A percentile compares a stretch with the other conserved stretches of the same genome.
Evolutionary conservation across 2,113 vertebrate genomes (phyloP).

Genomic region (Heterocephalus glaber): DNA sequence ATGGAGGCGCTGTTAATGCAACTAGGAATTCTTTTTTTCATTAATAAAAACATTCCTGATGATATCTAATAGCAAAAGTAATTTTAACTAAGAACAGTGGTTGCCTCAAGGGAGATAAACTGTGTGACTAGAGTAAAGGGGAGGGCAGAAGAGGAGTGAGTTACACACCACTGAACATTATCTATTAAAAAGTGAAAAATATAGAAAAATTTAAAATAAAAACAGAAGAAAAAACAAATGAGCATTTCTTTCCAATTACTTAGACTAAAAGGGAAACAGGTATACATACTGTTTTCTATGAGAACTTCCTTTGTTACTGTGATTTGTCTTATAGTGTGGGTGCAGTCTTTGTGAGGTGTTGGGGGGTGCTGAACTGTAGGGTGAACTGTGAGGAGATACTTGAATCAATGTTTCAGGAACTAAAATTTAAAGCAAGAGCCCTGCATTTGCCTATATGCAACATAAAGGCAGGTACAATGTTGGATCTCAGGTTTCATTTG

Average conservation of each 20-base stretch:
- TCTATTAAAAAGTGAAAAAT: neutral
- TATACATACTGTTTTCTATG: neutral
- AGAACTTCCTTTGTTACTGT: conserved; percentile 2
- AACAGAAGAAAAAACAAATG: neutral
- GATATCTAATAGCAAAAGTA: conserved; percentile 46
- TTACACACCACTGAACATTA: neutral
- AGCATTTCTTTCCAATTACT: neutral
- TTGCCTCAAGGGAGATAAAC: neutral
- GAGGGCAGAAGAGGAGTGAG: neutral
- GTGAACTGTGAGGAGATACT: neutral
- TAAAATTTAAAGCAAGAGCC: neutral
- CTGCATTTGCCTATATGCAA: neutral
- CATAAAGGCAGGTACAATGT: neutral
- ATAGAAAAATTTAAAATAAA: neutral
- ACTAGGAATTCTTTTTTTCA: conserved; percentile 50
- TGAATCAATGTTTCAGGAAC: neutral
- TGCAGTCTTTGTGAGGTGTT: neutral
- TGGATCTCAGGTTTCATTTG: conserved; percentile 10
- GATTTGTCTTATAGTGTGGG: neutral
- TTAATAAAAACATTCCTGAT: conserved; percentile 39
- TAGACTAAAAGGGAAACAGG: neutral
- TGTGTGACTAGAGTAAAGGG: neutral
- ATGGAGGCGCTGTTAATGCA: neutral
- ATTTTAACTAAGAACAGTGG: neutral
- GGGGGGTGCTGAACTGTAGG: too few species aligned